Conservation (phyloP, 1,140 invertebrate genomes). For the Anoplolepis gracilipes region DNA sequence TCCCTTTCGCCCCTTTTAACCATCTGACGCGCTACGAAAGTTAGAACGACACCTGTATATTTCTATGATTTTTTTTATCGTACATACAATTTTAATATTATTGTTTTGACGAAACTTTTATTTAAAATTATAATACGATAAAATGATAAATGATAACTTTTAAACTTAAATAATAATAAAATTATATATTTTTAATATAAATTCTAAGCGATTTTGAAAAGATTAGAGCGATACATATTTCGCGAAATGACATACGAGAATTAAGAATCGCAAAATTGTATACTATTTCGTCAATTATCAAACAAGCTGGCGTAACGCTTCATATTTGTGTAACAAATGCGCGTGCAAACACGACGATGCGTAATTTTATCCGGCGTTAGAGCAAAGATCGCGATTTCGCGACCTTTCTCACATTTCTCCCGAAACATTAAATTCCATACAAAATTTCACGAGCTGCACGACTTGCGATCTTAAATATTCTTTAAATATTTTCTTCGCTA, state of each 20-base stretch:
- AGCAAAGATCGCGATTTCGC: constrained; percentile 4
- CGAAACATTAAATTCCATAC: background rate
- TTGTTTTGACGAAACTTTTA: no score
- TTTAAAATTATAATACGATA: background rate
- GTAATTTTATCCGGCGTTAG: constrained; percentile 38
- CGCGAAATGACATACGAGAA: background rate
- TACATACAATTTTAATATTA: background rate
- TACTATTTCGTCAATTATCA: constrained; percentile 23
- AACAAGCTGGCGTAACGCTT: constrained; percentile 10
- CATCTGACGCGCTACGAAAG: background rate
- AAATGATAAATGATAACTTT: background rate
- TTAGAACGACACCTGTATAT: background rate
- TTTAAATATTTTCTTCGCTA: background rate
- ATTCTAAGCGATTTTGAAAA: background rate
- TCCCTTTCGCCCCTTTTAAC: background rate
- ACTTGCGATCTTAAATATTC: constrained; percentile 3
- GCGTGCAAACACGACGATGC: constrained; percentile 18
- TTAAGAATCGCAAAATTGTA: background rate
- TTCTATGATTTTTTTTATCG: constrained; percentile 3
- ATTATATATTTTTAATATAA: background rate
- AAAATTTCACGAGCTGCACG: background rate
- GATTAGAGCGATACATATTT: background rate
- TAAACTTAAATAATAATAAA: background rate
- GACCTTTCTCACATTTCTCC: constrained; percentile 33
- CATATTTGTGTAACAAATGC: constrained; percentile 39